phyloP scores from a whole-genome alignment of 2,888 invertebrate species.

The Lydus trimaculatus region DNA sequence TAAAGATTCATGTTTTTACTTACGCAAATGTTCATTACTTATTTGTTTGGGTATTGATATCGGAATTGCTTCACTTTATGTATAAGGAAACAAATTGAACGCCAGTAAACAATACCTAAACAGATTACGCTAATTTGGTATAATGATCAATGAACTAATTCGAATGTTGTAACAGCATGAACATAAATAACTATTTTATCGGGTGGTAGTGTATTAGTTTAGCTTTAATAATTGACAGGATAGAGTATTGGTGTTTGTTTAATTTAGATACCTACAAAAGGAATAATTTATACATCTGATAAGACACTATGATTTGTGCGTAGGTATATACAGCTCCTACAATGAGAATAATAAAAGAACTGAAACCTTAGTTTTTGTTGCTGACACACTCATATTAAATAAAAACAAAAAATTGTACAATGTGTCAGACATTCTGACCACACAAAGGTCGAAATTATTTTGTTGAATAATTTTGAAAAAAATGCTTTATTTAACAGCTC shows the following conservation, averaged over 20 bases:
- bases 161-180: constrained; percentile 39
- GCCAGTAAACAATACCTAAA: constrained; percentile 39
- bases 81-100: constrained; percentile 38
- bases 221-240: constrained; percentile 39
- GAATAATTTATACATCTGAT: constrained; percentile 46
- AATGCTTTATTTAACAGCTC: no score
- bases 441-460: no score
- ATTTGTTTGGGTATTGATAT: neutral
- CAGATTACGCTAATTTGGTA: constrained; percentile 43
- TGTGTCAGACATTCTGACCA: constrained; percentile 26
- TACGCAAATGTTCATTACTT: neutral
- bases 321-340: constrained; percentile 29
- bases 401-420: constrained; percentile 24
- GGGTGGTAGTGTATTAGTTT: constrained; percentile 40
- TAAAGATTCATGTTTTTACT: neutral
- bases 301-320: constrained; percentile 44
- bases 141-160: constrained; percentile 45
- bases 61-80: constrained; percentile 16
- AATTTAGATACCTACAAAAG: constrained; percentile 41
- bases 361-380: constrained; percentile 30
- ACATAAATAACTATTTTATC: constrained; percentile 46
- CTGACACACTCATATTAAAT: constrained; percentile 34
- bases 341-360: neutral
- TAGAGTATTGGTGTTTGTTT: constrained; percentile 36
- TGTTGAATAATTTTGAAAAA: no score